Evolutionary conservation across 30 jellyfish, hydroid and myxozoan species (phyloP), one percentile per base, ranked within the genome.

Genomic region (Rhopilema esculentum): DNA sequence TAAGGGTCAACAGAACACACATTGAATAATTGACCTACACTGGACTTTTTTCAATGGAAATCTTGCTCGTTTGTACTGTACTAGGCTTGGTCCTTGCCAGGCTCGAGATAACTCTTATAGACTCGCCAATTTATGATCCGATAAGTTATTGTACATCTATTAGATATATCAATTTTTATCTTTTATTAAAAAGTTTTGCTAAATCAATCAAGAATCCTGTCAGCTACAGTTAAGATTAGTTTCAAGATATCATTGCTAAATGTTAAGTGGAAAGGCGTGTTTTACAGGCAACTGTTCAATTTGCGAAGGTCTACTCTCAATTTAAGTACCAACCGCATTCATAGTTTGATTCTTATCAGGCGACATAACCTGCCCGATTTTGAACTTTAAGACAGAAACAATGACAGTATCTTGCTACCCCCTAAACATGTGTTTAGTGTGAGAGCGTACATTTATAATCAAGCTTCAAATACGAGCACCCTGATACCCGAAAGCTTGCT

Each of bases 401-500:
- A 2, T 12, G 9, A 40, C 57, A 2, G 57, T 40, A 40, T 40
- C 57, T 40, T 40, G 57, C 57, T 40, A 40, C 57, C 57, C 57
- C 57, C 57, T 40, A 21, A 21, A 22, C 57, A 27, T 49, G 24
- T 66, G 33, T 57, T n/a, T 64, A n/a, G 62, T 53, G n/a, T 30
- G 16, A 27, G 29, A 21, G 48, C 30, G 79, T 78, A 78, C 88
- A 28, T 78, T 28, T 12, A 8, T 78, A 63, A 57, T 30, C 69
- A n/a, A 65, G 12, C 1, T n/a, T 18, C 61, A 16, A 53, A 78
- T 78, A 51, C 68, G 65, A 51, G 69, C 88, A 78, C 88, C 88
- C 20, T 9, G 33, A 29, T 25, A 29, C 65, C 61, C 4, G 32
- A 78, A 66, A 61, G 69, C 71, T 22, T n/a, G 21, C 19, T 29